Evolutionary conservation across 2,888 invertebrate genomes (phyloP).

Genomic region (Tetranychus truncatus): DNA sequence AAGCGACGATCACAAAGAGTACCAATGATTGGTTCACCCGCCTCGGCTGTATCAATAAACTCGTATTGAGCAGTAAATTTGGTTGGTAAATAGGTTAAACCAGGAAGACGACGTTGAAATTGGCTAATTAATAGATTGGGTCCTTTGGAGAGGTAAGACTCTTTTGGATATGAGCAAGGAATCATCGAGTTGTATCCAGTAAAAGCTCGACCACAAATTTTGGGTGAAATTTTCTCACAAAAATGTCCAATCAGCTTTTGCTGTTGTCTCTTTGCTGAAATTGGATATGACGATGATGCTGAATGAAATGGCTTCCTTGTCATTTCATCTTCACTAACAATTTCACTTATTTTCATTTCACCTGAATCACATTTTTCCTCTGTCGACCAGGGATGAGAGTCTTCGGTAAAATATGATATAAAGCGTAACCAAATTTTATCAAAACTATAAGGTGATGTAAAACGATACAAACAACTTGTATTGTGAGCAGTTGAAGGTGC

Average conservation of each 20-base stretch:
- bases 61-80: constrained; percentile 60
- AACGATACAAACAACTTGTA: constrained; percentile 60
- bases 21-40: constrained; percentile 26
- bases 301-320: not conserved
- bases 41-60: constrained; percentile 45
- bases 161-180: constrained; percentile 34
- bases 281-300: not conserved
- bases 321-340: not conserved
- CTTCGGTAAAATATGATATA: constrained; percentile 61
- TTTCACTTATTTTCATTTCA: constrained; percentile 25
- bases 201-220: constrained; percentile 28
- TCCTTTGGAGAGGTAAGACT: constrained; percentile 57
- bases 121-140: constrained; percentile 57
- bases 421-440: constrained; percentile 59
- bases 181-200: constrained; percentile 27
- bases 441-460: constrained; percentile 37
- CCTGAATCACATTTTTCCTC: constrained; percentile 24
- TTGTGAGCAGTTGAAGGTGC: constrained; percentile 45
- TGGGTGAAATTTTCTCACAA: constrained; percentile 29
- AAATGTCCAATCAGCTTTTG: constrained; percentile 13
- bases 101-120: constrained; percentile 54
- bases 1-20: constrained; percentile 22
- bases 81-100: constrained; percentile 47
- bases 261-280: constrained; percentile 29
- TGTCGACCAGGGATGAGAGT: constrained; percentile 20